Evolutionary conservation across 2,797 vertebrate species (phyloP).

Genomic region (Mormyrus hasselquistii): DNA sequence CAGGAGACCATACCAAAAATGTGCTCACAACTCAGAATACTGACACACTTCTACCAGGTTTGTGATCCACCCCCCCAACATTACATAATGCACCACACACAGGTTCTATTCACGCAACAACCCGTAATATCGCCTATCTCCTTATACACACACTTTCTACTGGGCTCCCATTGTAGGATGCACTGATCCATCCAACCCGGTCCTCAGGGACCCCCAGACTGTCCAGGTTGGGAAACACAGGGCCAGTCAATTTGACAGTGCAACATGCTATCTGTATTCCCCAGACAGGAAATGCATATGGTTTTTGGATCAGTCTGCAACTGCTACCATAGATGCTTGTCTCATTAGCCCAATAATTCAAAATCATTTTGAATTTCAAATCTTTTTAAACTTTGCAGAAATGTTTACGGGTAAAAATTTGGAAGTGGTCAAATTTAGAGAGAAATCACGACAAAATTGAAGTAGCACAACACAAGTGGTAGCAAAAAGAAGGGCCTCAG

Average conservation of each 20-base stretch:
- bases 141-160: neutral
- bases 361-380: neutral
- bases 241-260: neutral
- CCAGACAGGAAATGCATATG: neutral
- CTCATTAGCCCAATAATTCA: neutral
- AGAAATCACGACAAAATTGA: neutral
- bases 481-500: neutral
- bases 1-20: conserved; percentile 88
- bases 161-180: neutral
- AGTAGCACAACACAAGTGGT: neutral
- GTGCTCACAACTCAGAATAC: conserved; percentile 85
- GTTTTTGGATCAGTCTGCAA: neutral
- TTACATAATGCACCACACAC: neutral
- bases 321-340: neutral
- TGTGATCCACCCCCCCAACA: neutral
- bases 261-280: neutral
- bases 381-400: neutral
- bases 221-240: neutral
- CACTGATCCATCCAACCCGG: neutral
- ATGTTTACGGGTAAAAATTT: neutral
- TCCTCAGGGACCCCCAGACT: neutral
- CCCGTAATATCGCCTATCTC: neutral
- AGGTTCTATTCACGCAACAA: neutral
- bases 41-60: conserved; percentile 97
- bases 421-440: neutral